Percentiles rank a stretch among this genome's conserved stretches.
These are phyloP conservation scores for Scaeva pyrastri DNA, from an alignment of 2,888 invertebrate genomes.

Conservation along the genomic window DNA sequence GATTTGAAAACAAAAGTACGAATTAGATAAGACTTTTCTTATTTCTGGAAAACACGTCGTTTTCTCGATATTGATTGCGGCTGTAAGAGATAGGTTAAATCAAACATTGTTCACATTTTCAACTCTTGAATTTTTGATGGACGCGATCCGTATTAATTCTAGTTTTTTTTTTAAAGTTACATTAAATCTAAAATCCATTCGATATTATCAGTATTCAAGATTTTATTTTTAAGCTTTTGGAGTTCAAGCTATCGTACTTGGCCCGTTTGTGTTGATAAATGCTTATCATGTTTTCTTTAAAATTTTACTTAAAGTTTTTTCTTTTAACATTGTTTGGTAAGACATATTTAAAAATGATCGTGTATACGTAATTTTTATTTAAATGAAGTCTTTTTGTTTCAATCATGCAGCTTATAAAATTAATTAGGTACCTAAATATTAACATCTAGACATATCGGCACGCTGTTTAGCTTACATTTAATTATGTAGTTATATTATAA, in stretches of 20 bases:
- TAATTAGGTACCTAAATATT: constrained; percentile 39
- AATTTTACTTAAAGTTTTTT: constrained; percentile 12
- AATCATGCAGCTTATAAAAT: constrained; percentile 54
- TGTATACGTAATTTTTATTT: constrained; percentile 45
- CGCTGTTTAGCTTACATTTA: constrained; percentile 43
- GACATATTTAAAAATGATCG: constrained; percentile 40
- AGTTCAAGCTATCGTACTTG: constrained; percentile 15
- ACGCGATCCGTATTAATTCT: not conserved
- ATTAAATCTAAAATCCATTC: not conserved
- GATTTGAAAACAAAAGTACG: not conserved
- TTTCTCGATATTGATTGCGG: not conserved
- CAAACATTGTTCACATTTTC: not conserved
- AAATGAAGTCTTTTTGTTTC: constrained; percentile 31
- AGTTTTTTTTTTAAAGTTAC: not conserved
- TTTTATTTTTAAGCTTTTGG: not conserved
- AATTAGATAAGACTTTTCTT: not conserved
- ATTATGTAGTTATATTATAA: constrained; percentile 40
- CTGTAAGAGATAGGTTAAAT: not conserved
- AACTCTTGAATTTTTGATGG: not conserved
- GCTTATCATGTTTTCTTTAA: not conserved
- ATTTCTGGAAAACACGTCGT: not conserved
- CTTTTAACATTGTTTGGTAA: constrained; percentile 44
- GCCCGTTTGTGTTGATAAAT: constrained; percentile 1
- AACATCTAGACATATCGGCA: constrained; percentile 57
- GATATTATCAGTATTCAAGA: not conserved